Conservation (phyloP, 2,113 vertebrate species). For the Gorsachius goisagi region DNA sequence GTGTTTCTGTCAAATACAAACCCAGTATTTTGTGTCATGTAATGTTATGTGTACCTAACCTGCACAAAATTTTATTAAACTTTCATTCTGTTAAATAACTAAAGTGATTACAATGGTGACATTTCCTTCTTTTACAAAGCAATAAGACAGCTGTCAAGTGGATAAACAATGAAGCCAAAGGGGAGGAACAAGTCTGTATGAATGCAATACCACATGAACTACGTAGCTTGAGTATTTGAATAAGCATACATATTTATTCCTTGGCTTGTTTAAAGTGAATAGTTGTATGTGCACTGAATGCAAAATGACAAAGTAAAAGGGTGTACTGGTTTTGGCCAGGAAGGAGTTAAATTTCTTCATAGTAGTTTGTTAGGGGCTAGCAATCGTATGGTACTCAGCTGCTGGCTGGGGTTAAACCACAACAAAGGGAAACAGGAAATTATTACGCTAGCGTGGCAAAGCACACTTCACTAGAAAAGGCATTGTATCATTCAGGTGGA, state of each 20-base stretch:
- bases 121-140: background rate
- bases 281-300: background rate
- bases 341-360: background rate
- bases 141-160: background rate
- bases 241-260: background rate
- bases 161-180: background rate
- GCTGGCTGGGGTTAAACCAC: background rate
- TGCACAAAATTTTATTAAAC: background rate
- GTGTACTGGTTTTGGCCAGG: background rate
- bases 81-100: background rate
- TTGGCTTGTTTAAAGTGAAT: background rate
- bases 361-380: background rate
- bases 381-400: background rate
- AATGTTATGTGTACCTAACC: background rate
- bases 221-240: background rate
- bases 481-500: background rate
- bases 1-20: background rate
- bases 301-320: background rate
- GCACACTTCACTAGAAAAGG: background rate
- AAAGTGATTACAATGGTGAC: background rate
- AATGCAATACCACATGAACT: background rate
- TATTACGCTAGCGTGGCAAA: background rate
- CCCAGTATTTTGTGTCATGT: background rate
- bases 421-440: background rate
- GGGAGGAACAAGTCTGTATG: background rate